These are phyloP conservation scores for Beris morrisii DNA, from an alignment of 2,888 invertebrate species.

Conservation along the genomic window DNA sequence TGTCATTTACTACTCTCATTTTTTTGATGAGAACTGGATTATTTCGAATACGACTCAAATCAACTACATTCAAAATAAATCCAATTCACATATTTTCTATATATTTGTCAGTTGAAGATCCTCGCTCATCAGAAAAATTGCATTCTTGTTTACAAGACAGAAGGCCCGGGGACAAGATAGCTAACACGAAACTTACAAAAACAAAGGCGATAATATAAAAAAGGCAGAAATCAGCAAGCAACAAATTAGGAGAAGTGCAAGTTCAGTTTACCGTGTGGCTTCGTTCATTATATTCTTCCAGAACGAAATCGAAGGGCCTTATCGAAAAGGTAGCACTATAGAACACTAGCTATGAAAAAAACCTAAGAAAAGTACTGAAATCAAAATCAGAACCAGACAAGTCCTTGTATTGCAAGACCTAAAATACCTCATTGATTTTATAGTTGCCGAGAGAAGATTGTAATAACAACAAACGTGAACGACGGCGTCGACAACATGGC, in stretches of 20 bases:
- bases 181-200: constrained; percentile 33
- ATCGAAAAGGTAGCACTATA: background rate
- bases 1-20: no score
- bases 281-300: background rate
- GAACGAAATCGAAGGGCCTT: background rate
- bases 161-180: constrained; percentile 35
- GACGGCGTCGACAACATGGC: constrained; percentile 20
- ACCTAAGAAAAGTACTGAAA: constrained; percentile 14
- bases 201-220: constrained; percentile 29
- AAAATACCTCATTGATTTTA: constrained; percentile 12
- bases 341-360: background rate
- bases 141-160: no score
- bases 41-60: no score
- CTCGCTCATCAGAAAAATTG: no score
- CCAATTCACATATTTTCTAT: no score
- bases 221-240: constrained; percentile 29
- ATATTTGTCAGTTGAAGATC: no score
- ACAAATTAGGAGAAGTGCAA: constrained; percentile 26
- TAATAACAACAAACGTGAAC: constrained; percentile 11
- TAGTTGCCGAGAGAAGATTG: constrained; percentile 1
- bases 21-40: no score
- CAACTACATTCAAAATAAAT: no score
- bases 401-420: constrained; percentile 6
- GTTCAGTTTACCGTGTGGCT: constrained; percentile 19
- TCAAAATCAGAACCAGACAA: constrained; percentile 1